phyloP scores from a whole-genome alignment of 2,113 vertebrate genomes.

The Ibidorhyncha struthersii region DNA sequence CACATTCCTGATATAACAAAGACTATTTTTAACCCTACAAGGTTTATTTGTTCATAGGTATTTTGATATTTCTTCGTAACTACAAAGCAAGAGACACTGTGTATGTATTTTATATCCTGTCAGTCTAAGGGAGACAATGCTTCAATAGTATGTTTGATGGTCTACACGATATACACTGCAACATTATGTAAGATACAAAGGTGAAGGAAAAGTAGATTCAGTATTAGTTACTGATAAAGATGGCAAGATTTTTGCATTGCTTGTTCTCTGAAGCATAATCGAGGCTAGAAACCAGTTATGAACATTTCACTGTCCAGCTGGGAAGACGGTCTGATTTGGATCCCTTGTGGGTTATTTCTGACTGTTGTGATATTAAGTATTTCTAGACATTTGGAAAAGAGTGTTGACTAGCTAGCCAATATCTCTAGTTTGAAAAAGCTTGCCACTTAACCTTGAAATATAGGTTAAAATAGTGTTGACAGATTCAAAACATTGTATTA shows the following conservation, averaged over 20 bases:
- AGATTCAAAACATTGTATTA: not conserved
- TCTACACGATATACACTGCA: not conserved
- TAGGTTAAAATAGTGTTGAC: not conserved
- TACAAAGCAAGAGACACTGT: not conserved
- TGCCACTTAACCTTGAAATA: not conserved
- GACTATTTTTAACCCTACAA: not conserved
- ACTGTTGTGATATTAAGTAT: not conserved
- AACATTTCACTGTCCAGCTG: not conserved
- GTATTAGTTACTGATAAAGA: not conserved
- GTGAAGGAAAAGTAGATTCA: not conserved
- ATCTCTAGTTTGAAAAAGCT: not conserved
- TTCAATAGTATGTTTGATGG: not conserved
- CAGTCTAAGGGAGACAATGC: not conserved
- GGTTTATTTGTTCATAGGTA: not conserved
- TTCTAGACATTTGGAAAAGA: not conserved
- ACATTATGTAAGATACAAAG: not conserved
- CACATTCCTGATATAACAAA: not conserved
- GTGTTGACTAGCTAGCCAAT: not conserved
- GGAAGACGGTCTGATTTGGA: not conserved
- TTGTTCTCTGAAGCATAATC: not conserved
- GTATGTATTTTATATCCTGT: not conserved
- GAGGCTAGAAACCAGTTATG: not conserved
- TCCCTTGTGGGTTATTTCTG: not conserved
- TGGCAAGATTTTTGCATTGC: not conserved
- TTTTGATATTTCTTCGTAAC: not conserved